phyloP scores from a whole-genome alignment of 2,113 vertebrate genomes.

The Stegastes partitus region DNA sequence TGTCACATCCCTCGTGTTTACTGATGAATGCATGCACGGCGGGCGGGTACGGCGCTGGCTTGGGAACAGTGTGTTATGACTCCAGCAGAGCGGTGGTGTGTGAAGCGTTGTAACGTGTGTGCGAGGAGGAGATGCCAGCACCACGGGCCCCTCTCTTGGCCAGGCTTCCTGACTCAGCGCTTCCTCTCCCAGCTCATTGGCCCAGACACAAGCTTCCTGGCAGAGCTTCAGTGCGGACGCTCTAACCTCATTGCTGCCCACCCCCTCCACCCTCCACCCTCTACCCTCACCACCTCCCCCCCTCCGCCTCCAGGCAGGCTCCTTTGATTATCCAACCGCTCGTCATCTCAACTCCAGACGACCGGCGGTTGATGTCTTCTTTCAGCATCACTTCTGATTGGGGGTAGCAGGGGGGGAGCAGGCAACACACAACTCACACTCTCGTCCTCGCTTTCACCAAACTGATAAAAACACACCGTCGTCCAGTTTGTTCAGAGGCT shows the following conservation, averaged over 20 bases:
- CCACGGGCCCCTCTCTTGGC: slow-evolving; percentile 77
- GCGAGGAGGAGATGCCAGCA: slow-evolving; percentile 75
- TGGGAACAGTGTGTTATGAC: slow-evolving; percentile 60
- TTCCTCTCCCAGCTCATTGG: slow-evolving; percentile 75
- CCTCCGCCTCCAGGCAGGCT: slow-evolving; percentile 49
- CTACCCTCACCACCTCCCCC: background rate
- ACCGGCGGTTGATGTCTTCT: slow-evolving; percentile 52
- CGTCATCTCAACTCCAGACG: slow-evolving; percentile 56
- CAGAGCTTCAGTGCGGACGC: slow-evolving; percentile 68
- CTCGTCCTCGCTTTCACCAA: background rate
- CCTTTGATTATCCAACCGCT: slow-evolving; percentile 62
- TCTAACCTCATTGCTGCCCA: slow-evolving; percentile 55
- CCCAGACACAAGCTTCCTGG: slow-evolving; percentile 78
- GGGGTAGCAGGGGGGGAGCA: no score
- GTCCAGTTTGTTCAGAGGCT: slow-evolving; percentile 33
- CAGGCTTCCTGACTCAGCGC: slow-evolving; percentile 81
- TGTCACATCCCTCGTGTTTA: slow-evolving; percentile 23
- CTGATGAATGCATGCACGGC: slow-evolving; percentile 36
- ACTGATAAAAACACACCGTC: slow-evolving; percentile 29
- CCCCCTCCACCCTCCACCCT: background rate
- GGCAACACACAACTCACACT: background rate
- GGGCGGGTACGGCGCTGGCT: slow-evolving; percentile 12
- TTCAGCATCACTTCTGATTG: slow-evolving; percentile 41
- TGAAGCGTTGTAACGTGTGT: slow-evolving; percentile 60
- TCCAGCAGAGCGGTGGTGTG: slow-evolving; percentile 56